Base-by-base conservation (phyloP, 1,140 invertebrate species). In the Saccostrea cuccullata region DNA sequence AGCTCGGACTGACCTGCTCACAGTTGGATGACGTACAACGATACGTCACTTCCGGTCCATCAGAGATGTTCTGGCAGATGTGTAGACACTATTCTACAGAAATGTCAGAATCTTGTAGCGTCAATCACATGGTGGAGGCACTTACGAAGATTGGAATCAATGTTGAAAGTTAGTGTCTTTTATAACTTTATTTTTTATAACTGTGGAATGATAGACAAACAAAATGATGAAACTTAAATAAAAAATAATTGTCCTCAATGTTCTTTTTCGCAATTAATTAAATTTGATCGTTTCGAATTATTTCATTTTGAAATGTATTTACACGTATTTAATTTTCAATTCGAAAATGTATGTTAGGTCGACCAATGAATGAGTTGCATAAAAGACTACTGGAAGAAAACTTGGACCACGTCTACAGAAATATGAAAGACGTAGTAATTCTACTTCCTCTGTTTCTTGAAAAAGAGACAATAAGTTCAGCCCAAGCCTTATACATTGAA, bases 11-110 rank as follows among this genome's bases (percentile, higher is more conserved):
- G 20, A 55, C 82, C 36, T 84, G 82, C 47, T n/a, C 40, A 4
- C 55, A 56, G 40, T 23, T 84, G 13, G 82, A 84, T 84, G 55
- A 56, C 20, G 55, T 84, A 55, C 9, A 84, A 9, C n/a, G 55
- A 9, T 84, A 84, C 47, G 55, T n/a, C 9, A 20, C 40, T 17
- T 84, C 40, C 4, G 82, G 82, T 47, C 40, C 47, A 2, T 55
- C 82, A 11, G 40, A 84, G 55, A 84, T 56, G 55, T 84, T 84
- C 55, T 84, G 82, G 82, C 82, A 84, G 55, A 55, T 84, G n/a
- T 55, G 40, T 20, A 84, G 82, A 55, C 9, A 55, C 1, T 84
- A 84, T 55, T 55, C 55, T 20, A 30, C 17, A 12, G 40, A 20
- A 11, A 17, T 55, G 82, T 55, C 40, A 30, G 82, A 56, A 20